Conservation (phyloP, 2,113 vertebrate genomes). For the Sardina pilchardus region DNA sequence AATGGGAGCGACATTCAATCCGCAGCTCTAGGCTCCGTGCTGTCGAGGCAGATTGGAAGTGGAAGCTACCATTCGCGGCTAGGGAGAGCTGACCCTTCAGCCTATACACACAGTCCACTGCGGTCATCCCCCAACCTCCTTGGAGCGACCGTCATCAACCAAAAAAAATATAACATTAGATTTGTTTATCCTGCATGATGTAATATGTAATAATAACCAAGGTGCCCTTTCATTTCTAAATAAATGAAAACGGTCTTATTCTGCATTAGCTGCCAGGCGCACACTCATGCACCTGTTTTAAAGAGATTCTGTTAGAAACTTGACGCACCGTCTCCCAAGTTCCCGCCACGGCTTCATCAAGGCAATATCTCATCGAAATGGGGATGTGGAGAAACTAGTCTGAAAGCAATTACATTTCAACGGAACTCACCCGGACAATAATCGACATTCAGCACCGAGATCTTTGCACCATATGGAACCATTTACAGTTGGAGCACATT, state of each 20-base stretch:
- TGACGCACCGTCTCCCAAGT: too few relatives aligned
- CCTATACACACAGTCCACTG: constrained; percentile 17
- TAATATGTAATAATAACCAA: neutral
- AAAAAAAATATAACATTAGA: neutral
- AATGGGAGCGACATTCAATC: constrained; percentile 55
- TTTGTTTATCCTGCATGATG: neutral
- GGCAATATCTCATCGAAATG: neutral
- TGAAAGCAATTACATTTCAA: neutral
- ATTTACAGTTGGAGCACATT: neutral
- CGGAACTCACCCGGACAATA: neutral
- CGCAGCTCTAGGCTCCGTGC: constrained; percentile 35
- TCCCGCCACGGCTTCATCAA: neutral
- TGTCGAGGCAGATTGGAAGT: constrained; percentile 58
- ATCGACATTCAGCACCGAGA: constrained; percentile 3
- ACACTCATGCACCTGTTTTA: neutral
- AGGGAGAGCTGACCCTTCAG: constrained; percentile 40
- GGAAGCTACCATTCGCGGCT: constrained; percentile 63
- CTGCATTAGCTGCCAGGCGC: neutral
- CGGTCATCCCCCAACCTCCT: constrained; percentile 10
- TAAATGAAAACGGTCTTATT: neutral
- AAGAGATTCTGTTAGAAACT: neutral
- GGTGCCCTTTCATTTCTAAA: neutral
- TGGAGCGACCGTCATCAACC: neutral
- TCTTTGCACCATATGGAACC: neutral
- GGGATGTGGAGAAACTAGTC: neutral